Conservation (phyloP, 2,888 invertebrate genomes). For the Synanthedon vespiformis region DNA sequence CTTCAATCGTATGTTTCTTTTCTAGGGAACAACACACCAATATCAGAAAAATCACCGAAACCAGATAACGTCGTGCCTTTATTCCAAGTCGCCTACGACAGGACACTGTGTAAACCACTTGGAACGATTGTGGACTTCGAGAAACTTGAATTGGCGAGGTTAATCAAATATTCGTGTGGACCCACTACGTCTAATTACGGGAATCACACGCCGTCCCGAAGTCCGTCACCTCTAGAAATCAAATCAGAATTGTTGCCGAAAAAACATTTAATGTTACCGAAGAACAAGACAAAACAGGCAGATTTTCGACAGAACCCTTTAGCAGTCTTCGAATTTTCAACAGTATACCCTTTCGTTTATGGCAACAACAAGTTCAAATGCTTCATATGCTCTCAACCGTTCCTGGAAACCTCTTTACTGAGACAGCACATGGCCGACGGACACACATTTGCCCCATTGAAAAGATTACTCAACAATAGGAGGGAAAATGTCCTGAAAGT, state of each 20-base stretch:
- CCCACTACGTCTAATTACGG: constrained; percentile 7
- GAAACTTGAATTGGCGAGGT: constrained; percentile 18
- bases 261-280: neutral
- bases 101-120: constrained; percentile 53
- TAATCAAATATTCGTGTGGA: constrained; percentile 3
- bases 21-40: constrained; percentile 46
- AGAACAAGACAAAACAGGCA: constrained; percentile 19
- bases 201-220: constrained; percentile 28
- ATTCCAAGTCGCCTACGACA: constrained; percentile 61
- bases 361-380: constrained; percentile 61
- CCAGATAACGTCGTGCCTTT: constrained; percentile 45
- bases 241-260: constrained; percentile 9
- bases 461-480: constrained; percentile 48
- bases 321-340: constrained; percentile 51
- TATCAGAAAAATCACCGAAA: constrained; percentile 21
- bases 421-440: constrained; percentile 43
- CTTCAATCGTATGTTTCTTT: constrained; percentile 33
- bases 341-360: constrained; percentile 56
- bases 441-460: constrained; percentile 44
- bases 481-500: constrained; percentile 54
- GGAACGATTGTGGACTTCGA: constrained; percentile 50
- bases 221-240: constrained; percentile 33
- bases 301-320: constrained; percentile 50
- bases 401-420: constrained; percentile 38
- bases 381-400: constrained; percentile 53